Base-by-base conservation (phyloP, 1,140 invertebrate species). In the Meloidogyne hapla region DNA sequence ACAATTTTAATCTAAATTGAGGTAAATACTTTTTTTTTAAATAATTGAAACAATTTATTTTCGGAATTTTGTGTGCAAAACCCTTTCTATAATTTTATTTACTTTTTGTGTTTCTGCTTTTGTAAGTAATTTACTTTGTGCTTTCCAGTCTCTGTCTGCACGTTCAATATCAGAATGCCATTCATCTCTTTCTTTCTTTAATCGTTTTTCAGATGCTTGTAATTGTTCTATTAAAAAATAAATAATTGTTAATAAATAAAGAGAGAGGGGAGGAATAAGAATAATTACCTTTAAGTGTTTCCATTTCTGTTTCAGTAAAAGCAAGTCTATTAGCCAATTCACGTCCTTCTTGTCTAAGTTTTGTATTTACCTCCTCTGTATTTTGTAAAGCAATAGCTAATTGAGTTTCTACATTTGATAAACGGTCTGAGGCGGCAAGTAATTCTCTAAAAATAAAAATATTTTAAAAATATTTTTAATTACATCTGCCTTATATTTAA, bases 61-160 rank as follows among this genome's bases (percentile, higher is more conserved):
- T n/a, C n/a, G n/a, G n/a, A n/a, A n/a, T n/a, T n/a, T n/a, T n/a
- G n/a, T n/a, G n/a, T n/a, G n/a, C n/a, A n/a, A n/a, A n/a, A n/a
- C n/a, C n/a, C n/a, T n/a, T n/a, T n/a, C n/a, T n/a, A n/a, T 45
- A 45, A 18, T 15, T 45, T 42, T 9, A 42, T 9, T 28, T 65
- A 61, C 70, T 40, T 62, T 56, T 62, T 73, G 21, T 38, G 56
- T 61, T 12, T 65, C 48, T 40, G 64, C 15, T 33, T 73, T 25
- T 21, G 23, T 33, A 8, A 73, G 9, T 38, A 73, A n/a, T 26
- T 21, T n/a, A 42, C n/a, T 64, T 40, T 73, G 70, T 40, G 61
- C 70, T 28, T 73, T 64, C 70, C 70, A 73, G 38, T 73, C 70
- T 38, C 15, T 18, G 12, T 73, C 70, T 26, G 23, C 12, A 21